Base-by-base conservation (phyloP, 2,888 invertebrate species). In the Andrena praecox region DNA sequence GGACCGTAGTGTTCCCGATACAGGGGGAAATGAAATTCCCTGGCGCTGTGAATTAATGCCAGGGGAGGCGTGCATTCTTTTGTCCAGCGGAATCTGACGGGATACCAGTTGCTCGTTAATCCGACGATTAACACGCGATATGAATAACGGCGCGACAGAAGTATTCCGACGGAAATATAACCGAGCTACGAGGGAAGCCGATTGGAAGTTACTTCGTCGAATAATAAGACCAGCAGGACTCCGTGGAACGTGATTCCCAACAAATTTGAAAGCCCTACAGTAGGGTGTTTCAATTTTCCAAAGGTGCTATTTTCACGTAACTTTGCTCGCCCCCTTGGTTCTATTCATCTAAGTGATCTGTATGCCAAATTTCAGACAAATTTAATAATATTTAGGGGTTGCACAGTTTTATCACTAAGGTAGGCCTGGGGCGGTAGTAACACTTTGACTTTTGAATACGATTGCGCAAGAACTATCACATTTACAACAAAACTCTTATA, bases 1-100 rank as follows among this genome's bases (percentile, higher is more conserved):
- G 31, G 1, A n/a, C 24, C n/a, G 29, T 12, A 24, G 24, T 3
- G 10, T 62, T 50, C 50, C n/a, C 50, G 64, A 64, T 69, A 59
- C 5, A 20, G 20, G 16, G 48, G 68, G 67, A 77, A 77, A 69
- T 79, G 78, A 79, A 79, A 79, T 77, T 69, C 69, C 62, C 8
- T 35, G 27, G 27, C 48, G 35, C 10, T n/a, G 27, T 63, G 68
- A 79, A 79, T 79, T 79, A 77, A 77, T 63, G 54, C 24, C 33
- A 68, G 16, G 31, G 20, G 24, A 24, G 16, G 16, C 33, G 27
- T 77, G 54, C 29, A 35, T 70, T 70, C 63, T 59, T 77, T 59
- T 24, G 35, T 63, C 33, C 27, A 6, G 33, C 2, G 12, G 62
- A 56, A 42, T 48, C 35, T 54, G 31, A 10, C n/a, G 35, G 3